Evolutionary conservation across 1,140 invertebrate genomes (phyloP), one percentile per base, ranked within the genome.

Genomic region (Eriosoma lanigerum): DNA sequence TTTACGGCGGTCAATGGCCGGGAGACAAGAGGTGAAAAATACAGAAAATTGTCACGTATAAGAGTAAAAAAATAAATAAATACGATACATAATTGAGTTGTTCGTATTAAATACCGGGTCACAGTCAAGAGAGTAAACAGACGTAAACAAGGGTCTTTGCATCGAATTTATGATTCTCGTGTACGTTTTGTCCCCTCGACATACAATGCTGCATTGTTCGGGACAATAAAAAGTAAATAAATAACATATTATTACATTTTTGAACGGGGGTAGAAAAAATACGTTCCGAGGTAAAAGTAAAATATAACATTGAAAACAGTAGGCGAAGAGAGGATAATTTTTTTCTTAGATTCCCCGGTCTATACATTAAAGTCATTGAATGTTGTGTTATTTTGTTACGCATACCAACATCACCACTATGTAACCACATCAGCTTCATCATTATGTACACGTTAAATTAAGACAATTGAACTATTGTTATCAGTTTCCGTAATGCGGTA

Each of bases 71-170:
- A 48, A n/a, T 4, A 38, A 38, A 38, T 38, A 38, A 78, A 78
- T 60, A 60, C 38, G 56, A 60, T 78, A 78, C n/a, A n/a, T 78
- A 78, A 78, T 78, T 78, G 75, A 78, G 75, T 62, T 26, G 75
- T 78, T n/a, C 32, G 66, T 50, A 50, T 52, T 38, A 38, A 38
- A 52, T 9, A 17, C 29, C 12, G 3, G 0, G 15, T 24, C 68
- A 17, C 13, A 12, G 68, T 72, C 29, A 48, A 78, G 56, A 78
- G 56, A 62, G 75, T 46, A 78, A 62, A 78, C 38, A 78, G n/a
- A 78, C 56, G 56, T n/a, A 62, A 78, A 78, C 75, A 62, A 78
- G 75, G 75, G 75, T 78, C 56, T 62, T 60, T 58, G 75, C 8
- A 17, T 24, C 26, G 21, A 62, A 78, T 62, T 62, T 78, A 78